These are phyloP conservation scores for Novumbra hubbsi DNA, from an alignment of 2,797 vertebrate genomes.

Conservation along the genomic window DNA sequence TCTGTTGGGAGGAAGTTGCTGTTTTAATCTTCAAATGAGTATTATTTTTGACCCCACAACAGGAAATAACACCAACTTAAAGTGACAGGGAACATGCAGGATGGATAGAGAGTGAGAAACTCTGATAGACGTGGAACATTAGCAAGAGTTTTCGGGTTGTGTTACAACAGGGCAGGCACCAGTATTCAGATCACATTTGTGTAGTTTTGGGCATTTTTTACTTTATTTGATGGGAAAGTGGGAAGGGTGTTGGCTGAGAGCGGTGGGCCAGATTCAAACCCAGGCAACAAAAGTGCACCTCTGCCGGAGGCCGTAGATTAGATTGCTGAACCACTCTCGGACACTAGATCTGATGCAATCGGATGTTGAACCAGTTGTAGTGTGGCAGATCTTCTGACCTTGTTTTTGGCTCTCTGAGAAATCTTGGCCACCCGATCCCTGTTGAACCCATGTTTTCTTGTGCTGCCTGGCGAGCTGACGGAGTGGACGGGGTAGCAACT, in stretches of 20 bases:
- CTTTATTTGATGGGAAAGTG: too few relatives aligned
- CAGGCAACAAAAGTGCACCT: too few relatives aligned
- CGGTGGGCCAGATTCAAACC: too few relatives aligned
- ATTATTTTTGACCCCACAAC: constrained; percentile 31
- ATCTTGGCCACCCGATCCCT: neutral
- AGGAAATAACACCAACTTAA: constrained; percentile 37
- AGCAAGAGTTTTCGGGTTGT: neutral
- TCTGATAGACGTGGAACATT: neutral
- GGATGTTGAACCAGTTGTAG: too few relatives aligned
- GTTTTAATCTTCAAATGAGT: constrained; percentile 47
- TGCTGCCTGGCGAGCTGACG: neutral
- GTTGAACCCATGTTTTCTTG: constrained; percentile 8
- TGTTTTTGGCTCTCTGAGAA: constrained; percentile 10
- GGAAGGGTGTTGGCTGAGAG: too few relatives aligned
- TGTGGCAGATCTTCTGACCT: too few relatives aligned
- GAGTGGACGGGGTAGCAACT: constrained; percentile 21
- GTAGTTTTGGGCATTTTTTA: too few relatives aligned
- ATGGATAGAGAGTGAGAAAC: neutral
- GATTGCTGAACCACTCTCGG: too few relatives aligned
- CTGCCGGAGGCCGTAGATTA: too few relatives aligned
- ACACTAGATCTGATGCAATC: too few relatives aligned
- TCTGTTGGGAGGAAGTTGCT: neutral
- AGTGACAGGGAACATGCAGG: neutral
- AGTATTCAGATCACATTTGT: neutral
- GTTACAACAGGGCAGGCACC: neutral